phyloP scores from a whole-genome alignment of 2,888 invertebrate species.

The Scaptodrosophila latifasciaeformis region DNA sequence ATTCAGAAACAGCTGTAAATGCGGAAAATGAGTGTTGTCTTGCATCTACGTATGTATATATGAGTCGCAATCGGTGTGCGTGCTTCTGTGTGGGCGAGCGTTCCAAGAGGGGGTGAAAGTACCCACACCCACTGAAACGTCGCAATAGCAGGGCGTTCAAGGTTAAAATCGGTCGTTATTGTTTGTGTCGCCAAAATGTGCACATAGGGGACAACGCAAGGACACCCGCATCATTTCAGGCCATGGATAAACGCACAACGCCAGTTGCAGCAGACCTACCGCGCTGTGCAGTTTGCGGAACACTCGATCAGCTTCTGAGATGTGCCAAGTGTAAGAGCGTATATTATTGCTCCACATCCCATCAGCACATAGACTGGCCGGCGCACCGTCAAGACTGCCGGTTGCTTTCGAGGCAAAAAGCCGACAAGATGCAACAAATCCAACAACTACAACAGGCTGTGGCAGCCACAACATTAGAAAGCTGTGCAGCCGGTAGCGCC shows the following conservation, averaged over 20 bases:
- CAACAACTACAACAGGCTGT: conserved; percentile 62
- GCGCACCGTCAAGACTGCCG: conserved; percentile 81
- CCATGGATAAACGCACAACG: conserved; percentile 9
- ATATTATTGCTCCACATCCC: conserved; percentile 87
- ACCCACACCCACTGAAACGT: conserved; percentile 12
- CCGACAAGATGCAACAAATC: conserved; percentile 46
- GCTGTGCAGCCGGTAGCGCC: conserved; percentile 30
- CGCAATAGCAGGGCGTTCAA: conserved; percentile 24
- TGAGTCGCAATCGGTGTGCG: conserved; percentile 5
- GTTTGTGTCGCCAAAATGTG: conserved; percentile 29
- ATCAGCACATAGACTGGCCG: conserved; percentile 88
- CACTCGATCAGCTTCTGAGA: conserved; percentile 77
- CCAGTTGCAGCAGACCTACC: conserved; percentile 36
- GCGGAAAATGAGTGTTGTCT: background rate
- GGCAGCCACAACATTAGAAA: conserved; percentile 50
- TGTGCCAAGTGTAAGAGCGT: conserved; percentile 85
- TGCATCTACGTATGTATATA: too few relatives aligned
- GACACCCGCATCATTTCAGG: conserved; percentile 50
- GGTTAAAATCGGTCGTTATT: conserved; percentile 41
- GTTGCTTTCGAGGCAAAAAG: conserved; percentile 73
- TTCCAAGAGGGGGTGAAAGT: conserved; percentile 18
- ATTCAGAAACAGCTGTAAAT: conserved; percentile 24
- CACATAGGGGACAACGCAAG: conserved; percentile 52
- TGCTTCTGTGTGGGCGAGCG: conserved; percentile 5
- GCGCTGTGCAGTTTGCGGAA: conserved; percentile 69